phyloP scores from a whole-genome alignment of 2,113 vertebrate genomes.

The Gobius niger region DNA sequence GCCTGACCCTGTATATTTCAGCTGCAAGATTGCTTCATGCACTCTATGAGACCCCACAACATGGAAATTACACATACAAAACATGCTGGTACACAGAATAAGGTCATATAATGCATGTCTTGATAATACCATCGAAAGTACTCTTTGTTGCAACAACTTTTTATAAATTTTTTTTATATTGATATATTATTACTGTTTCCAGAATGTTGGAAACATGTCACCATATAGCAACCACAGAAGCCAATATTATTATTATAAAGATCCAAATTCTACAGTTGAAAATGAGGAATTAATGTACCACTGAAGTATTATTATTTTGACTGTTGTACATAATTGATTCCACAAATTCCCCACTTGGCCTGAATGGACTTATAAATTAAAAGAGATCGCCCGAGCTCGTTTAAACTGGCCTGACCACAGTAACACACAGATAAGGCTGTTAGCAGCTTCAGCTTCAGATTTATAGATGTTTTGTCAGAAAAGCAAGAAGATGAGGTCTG shows the following conservation, averaged over 20 bases:
- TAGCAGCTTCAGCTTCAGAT: constrained; percentile 47
- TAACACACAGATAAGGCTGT: constrained; percentile 64
- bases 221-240: no score
- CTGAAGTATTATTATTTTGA: no score
- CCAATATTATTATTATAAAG: no score
- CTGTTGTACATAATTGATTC: no score
- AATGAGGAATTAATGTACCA: no score
- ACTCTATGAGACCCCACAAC: not conserved
- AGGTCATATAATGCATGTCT: constrained; percentile 31
- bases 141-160: not conserved
- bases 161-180: not conserved
- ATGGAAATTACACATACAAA: not conserved
- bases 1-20: not conserved
- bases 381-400: constrained; percentile 31
- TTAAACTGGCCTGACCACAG: constrained; percentile 65
- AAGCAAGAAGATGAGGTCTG: constrained; percentile 22
- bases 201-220: no score
- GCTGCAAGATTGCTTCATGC: not conserved
- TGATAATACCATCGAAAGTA: constrained; percentile 30
- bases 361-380: no score
- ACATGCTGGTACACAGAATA: constrained; percentile 7
- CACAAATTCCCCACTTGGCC: no score
- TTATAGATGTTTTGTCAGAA: constrained; percentile 53
- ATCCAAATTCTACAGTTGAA: no score
- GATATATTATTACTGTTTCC: no score